Evolutionary conservation across 2,113 vertebrate species (phyloP).

Genomic region (Arvicanthis niloticus): DNA sequence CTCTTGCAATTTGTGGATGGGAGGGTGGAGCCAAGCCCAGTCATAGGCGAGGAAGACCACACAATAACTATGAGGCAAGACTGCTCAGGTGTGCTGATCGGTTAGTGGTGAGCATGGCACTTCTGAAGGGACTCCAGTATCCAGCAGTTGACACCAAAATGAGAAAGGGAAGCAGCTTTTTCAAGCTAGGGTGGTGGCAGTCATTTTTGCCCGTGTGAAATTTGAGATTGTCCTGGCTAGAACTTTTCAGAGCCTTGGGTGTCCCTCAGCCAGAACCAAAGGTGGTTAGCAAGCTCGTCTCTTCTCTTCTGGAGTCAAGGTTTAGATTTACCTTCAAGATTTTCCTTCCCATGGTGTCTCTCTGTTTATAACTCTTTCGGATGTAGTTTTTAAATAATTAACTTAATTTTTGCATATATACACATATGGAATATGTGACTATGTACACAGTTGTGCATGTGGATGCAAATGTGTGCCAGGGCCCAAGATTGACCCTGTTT

Average conservation of each 20-base stretch:
- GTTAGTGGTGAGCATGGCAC: not conserved
- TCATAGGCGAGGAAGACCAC: not conserved
- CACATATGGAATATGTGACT: not conserved
- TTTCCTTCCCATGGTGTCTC: not conserved
- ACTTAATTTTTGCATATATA: not conserved
- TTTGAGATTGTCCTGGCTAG: not conserved
- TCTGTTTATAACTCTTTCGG: conserved; percentile 4
- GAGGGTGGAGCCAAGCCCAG: not conserved
- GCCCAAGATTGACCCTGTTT: too few species aligned
- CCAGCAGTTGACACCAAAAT: not conserved
- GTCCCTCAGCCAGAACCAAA: not conserved
- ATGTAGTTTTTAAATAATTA: not conserved
- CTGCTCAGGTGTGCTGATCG: not conserved
- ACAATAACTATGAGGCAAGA: not conserved
- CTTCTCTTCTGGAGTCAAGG: not conserved
- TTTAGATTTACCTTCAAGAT: conserved; percentile 5
- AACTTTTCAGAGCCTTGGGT: not conserved
- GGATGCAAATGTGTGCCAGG: not conserved
- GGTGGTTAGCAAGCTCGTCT: not conserved
- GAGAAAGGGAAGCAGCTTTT: not conserved
- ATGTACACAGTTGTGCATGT: not conserved
- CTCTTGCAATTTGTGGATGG: not conserved
- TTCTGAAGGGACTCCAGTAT: not conserved
- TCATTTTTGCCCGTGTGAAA: not conserved
- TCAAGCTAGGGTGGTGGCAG: not conserved